phyloP scores from a whole-genome alignment of 2,113 vertebrate genomes.

The Neolamprologus kungweensis region DNA sequence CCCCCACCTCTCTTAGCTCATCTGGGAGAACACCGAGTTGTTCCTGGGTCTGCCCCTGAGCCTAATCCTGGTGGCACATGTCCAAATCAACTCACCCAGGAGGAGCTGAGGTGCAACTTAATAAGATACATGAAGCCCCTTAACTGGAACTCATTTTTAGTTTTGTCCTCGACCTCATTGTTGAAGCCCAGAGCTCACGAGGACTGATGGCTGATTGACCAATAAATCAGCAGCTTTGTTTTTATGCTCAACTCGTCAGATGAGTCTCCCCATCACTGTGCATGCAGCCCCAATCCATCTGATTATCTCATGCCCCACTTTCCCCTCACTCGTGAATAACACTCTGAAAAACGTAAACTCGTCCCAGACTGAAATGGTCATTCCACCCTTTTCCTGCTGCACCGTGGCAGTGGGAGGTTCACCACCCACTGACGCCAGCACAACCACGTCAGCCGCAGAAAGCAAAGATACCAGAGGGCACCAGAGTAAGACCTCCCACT shows the following conservation, averaged over 20 bases:
- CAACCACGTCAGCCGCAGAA: not conserved
- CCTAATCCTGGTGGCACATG: not conserved
- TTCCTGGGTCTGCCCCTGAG: not conserved
- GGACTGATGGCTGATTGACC: not conserved
- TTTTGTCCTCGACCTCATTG: not conserved
- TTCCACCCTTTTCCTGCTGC: not conserved
- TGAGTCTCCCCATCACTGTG: not conserved
- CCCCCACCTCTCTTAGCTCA: not conserved
- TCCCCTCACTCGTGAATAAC: not conserved
- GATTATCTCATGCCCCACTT: not conserved
- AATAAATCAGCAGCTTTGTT: not conserved
- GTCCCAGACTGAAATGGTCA: not conserved
- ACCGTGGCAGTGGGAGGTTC: not conserved
- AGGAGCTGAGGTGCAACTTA: not conserved
- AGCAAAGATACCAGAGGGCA: not conserved
- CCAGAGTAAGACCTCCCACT: not conserved
- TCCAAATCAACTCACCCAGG: not conserved
- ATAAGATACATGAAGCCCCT: not conserved
- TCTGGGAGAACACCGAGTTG: not conserved
- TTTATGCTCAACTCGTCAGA: not conserved
- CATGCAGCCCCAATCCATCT: not conserved
- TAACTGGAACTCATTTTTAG: not conserved
- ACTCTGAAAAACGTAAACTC: not conserved
- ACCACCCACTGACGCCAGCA: not conserved
- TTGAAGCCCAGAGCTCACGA: not conserved